A percentile compares a stretch with the other conserved stretches of the same genome.
These are phyloP conservation scores for Plodia interpunctella DNA, from an alignment of 1,140 invertebrate species.

Conservation along the genomic window DNA sequence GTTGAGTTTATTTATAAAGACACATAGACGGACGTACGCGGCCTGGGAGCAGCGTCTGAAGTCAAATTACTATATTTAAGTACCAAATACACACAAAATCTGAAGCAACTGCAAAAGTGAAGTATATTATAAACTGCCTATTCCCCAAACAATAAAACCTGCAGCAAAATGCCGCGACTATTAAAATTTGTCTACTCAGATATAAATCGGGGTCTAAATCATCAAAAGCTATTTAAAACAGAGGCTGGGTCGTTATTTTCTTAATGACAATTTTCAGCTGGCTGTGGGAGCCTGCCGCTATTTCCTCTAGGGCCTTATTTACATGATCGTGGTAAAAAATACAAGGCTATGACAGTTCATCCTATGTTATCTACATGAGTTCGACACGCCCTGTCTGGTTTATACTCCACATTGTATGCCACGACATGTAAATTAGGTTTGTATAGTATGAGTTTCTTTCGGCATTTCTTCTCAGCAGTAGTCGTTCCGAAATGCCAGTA, in stretches of 20 bases:
- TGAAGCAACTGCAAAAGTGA: not conserved
- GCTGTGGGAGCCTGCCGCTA: not conserved
- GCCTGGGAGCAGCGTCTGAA: too few relatives aligned
- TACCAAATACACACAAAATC: too few relatives aligned
- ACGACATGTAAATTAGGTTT: too few relatives aligned
- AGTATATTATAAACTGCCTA: not conserved
- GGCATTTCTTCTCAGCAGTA: too few relatives aligned
- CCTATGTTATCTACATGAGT: too few relatives aligned
- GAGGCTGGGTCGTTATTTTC: not conserved
- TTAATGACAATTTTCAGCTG: conserved; percentile 1
- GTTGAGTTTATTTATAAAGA: too few relatives aligned
- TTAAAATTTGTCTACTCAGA: not conserved
- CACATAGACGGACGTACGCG: too few relatives aligned
- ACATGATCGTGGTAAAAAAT: not conserved
- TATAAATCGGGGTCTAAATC: not conserved
- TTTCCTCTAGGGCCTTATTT: not conserved
- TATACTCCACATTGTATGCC: too few relatives aligned
- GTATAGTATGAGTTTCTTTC: too few relatives aligned
- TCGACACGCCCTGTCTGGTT: too few relatives aligned
- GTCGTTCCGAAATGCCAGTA: too few relatives aligned
- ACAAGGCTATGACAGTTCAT: not conserved
- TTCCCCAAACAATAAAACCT: not conserved
- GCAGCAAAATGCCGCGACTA: not conserved
- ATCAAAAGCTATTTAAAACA: not conserved
- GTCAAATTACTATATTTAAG: too few relatives aligned